Evolutionary conservation across 1,140 invertebrate genomes (phyloP), one percentile per base, ranked within the genome.

Genomic region (Ladona fulva): DNA sequence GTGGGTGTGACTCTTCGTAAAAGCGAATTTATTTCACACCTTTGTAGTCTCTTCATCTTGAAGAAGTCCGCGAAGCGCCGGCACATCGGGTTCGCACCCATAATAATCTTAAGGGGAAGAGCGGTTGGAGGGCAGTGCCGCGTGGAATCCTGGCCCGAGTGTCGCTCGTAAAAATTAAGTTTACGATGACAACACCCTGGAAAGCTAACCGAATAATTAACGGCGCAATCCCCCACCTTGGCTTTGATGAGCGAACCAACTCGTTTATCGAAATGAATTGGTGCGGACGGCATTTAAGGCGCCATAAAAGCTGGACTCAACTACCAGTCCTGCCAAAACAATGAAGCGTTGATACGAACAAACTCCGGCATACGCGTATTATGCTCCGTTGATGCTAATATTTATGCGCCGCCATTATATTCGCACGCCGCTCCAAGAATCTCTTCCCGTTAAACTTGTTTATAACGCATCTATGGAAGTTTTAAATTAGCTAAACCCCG

Each of bases 151-250:
- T 37, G 3, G 29, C 29, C 29, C 29, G 3, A 66, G n/a, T 3
- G 52, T 16, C 52, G 52, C 52, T 66, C 52, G 52, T 66, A 66
- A 66, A 66, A 66, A 66, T 66, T 66, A 66, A 66, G 52, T 66
- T 66, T 66, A 66, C 52, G 52, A 66, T 66, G 52, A 66, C 52
- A 66, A 66, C 52, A 12, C 52, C 52, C 52, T 1, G 12, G 52
- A 16, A 66, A 66, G 1, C 52, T 66, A 66, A 66, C 52, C 52
- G 16, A 22, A 66, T 66, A 66, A 66, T 66, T 66, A 66, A 66
- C 52, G 14, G 52, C 52, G 52, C 3, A 12, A 66, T 66, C 52
- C 52, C 3, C 1, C 52, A 12, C 3, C 52, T 22, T 66, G n/a
- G n/a, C 52, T 66, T 66, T 66, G n/a, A 66, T 66, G 52, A 66